A percentile compares a stretch with the other conserved stretches of the same genome.
Evolutionary conservation across 2,113 vertebrate genomes (phyloP).

Genomic region (Agapornis roseicollis): DNA sequence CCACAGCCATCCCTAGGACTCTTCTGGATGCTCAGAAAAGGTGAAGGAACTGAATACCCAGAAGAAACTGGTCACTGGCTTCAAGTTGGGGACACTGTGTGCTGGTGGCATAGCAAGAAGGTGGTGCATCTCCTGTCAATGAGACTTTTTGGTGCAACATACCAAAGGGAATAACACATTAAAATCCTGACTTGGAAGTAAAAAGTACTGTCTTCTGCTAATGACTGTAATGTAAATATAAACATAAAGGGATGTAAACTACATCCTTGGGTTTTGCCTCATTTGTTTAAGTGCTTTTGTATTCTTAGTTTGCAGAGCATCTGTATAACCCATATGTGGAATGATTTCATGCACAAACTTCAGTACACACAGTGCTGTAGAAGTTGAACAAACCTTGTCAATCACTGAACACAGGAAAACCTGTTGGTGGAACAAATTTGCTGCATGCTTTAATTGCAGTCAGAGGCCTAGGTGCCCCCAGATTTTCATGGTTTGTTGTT

Average conservation of each 20-base stretch:
- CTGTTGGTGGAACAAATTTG: slow-evolving; percentile 43
- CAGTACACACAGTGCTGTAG: rapidly evolving
- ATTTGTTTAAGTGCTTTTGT: background rate
- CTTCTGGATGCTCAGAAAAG: background rate
- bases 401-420: background rate
- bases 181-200: background rate
- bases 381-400: slow-evolving; percentile 43
- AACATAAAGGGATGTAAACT: background rate
- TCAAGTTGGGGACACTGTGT: background rate
- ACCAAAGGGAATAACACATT: background rate
- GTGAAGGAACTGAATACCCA: background rate
- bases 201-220: background rate
- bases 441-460: slow-evolving; percentile 42
- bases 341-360: slow-evolving; percentile 30
- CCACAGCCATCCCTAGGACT: background rate
- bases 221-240: background rate
- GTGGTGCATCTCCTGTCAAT: background rate
- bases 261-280: background rate
- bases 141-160: background rate
- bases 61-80: background rate
- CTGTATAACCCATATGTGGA: background rate
- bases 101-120: background rate
- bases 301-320: background rate
- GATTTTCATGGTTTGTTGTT: slow-evolving; percentile 39
- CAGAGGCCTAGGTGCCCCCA: slow-evolving; percentile 2